Evolutionary conservation across 92 coral and sea anemone species (phyloP).

Genomic region (Heteractis magnifica): DNA sequence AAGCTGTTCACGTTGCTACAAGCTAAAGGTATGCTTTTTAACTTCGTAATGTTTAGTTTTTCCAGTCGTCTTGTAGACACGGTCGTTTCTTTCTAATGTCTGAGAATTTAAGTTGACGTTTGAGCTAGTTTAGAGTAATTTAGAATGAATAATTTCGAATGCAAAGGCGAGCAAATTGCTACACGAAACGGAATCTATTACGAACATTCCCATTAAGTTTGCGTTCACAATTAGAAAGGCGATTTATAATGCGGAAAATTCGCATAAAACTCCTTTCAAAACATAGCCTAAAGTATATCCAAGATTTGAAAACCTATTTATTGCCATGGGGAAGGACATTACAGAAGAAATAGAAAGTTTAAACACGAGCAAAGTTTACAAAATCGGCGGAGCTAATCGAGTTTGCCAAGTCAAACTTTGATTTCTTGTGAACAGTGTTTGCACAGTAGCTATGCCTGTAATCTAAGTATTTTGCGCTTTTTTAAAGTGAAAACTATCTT

Average conservation of each 20-base stretch:
- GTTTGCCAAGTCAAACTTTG: background rate
- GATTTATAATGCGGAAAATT: background rate
- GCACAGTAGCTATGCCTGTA: background rate
- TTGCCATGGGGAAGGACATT: background rate
- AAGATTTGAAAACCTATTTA: background rate
- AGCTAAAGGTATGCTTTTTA: slow-evolving; percentile 2
- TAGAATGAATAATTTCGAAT: background rate
- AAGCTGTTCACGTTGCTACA: background rate
- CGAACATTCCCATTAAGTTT: background rate
- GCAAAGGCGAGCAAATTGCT: background rate
- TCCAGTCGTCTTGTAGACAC: background rate
- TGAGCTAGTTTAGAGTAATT: background rate
- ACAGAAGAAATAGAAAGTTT: background rate
- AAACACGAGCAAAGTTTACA: background rate
- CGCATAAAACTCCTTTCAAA: background rate
- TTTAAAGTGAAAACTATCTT: background rate
- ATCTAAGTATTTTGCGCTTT: background rate
- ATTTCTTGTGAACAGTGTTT: slow-evolving; percentile 1
- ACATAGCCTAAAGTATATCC: background rate
- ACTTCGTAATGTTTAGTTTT: background rate
- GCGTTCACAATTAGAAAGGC: background rate
- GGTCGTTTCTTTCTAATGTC: background rate
- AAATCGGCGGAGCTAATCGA: background rate
- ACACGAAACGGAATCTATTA: background rate
- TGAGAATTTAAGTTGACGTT: background rate